Base-by-base conservation (phyloP, 2,888 invertebrate species). In the Drosophila meridiana region DNA sequence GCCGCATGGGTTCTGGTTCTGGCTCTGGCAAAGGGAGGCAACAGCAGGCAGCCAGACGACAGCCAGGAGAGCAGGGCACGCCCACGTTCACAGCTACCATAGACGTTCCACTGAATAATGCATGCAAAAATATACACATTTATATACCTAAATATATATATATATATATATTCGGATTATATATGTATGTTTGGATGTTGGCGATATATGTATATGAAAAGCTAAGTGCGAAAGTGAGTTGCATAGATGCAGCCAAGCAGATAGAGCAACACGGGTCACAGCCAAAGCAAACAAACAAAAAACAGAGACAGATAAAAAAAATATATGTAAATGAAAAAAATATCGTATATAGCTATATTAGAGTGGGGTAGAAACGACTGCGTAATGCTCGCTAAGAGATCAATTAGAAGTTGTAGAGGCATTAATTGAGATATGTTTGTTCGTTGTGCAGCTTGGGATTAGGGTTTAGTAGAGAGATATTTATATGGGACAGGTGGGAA, bases 141-240 rank as follows among this genome's bases (percentile, higher is more conserved):
- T 26, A 55, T n/a, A 47, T 58, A 38, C 30, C 30, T 55, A n/a
- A 5, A 47, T 36, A 36, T 13, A 42, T 34, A 32, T 14, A 28
- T 14, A 30, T 13, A 26, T 56, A 42, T 26, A 36, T 62, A 30
- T 40, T 30, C 61, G 20, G 40, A 42, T 45, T 61, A 40, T 55
- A n/a, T 20, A 30, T 67, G 20, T 45, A 38, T 36, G 7, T 14
- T 20, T 28, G 47, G 13, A 58, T 50, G 40, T 9, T 26, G n/a
- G 6, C 28, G n/a, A 48, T 53, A 42, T 68, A 45, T 53, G 26
- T 56, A 38, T 40, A 40, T 63, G 56, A 67, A 71, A 60, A 58
- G 62, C 77, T 67, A 88, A 88, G 89, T 86, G 85, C 89, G 89
- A 86, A 86, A 86, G 84, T 89, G 85, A 86, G 89, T 89, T 86